These are phyloP conservation scores for Lysandra coridon DNA, from an alignment of 2,888 invertebrate species.

Conservation along the genomic window DNA sequence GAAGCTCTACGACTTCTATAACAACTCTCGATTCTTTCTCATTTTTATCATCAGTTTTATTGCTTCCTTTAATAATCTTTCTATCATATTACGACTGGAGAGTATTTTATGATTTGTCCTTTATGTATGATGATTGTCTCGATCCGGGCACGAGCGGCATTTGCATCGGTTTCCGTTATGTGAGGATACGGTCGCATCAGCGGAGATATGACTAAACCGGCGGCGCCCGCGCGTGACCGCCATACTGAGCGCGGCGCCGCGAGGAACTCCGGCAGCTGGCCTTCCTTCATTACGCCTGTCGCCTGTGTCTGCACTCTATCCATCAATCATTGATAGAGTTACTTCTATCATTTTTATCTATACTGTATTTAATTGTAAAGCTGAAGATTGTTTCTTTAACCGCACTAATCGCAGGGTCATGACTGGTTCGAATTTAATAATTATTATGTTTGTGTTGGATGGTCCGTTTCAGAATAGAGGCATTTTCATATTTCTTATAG, in stretches of 20 bases:
- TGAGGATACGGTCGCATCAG: slow-evolving; percentile 44
- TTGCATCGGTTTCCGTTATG: slow-evolving; percentile 61
- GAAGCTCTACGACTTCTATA: neutral
- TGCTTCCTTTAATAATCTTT: neutral
- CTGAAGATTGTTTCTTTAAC: no score
- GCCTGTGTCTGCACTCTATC: neutral
- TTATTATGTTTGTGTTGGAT: no score
- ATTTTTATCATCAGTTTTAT: neutral
- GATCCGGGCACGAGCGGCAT: slow-evolving; percentile 41
- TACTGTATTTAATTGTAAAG: neutral
- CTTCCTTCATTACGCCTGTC: neutral
- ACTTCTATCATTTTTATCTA: neutral
- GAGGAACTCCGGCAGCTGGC: slow-evolving; percentile 12
- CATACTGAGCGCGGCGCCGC: slow-evolving; percentile 21
- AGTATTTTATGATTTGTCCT: neutral
- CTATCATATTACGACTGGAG: neutral
- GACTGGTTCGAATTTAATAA: no score
- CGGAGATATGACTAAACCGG: slow-evolving; percentile 31
- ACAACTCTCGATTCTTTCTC: neutral
- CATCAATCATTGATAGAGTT: neutral
- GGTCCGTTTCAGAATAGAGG: no score
- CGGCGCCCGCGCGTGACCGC: slow-evolving; percentile 22
- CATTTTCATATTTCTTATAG: no score
- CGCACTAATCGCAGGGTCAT: no score
- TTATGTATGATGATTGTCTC: neutral